These are phyloP conservation scores for Sycophaga agraensis DNA, from an alignment of 1,140 invertebrate species.

Conservation along the genomic window DNA sequence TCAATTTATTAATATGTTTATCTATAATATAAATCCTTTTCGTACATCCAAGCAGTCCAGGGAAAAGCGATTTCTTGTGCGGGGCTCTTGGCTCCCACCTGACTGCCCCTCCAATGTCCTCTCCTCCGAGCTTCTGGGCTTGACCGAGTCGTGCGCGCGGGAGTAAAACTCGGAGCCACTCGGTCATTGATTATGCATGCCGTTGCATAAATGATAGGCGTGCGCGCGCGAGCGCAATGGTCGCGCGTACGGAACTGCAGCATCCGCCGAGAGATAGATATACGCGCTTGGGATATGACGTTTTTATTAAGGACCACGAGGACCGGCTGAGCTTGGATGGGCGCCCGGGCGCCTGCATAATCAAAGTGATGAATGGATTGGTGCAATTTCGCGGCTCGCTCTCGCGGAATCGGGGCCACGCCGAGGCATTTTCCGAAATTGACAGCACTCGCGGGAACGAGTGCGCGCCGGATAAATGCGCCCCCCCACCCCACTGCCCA, in stretches of 20 bases:
- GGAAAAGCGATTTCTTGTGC: too few relatives aligned
- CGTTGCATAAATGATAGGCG: slow-evolving; percentile 1
- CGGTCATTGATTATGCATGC: slow-evolving; percentile 21
- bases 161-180: neutral
- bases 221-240: neutral
- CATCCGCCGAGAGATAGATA: too few relatives aligned
- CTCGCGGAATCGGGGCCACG: too few relatives aligned
- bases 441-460: neutral
- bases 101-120: neutral
- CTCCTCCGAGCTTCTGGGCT: neutral
- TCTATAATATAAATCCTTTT: too few relatives aligned
- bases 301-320: slow-evolving; percentile 8
- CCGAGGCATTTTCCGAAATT: neutral
- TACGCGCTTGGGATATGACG: neutral
- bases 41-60: too few relatives aligned
- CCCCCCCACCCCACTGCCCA: too few relatives aligned
- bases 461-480: neutral
- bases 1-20: too few relatives aligned
- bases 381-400: neutral
- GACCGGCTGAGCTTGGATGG: too few relatives aligned
- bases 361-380: slow-evolving; percentile 6
- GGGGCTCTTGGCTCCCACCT: neutral
- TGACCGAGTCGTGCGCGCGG: neutral
- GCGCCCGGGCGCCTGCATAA: too few relatives aligned
- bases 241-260: too few relatives aligned